phyloP scores from a whole-genome alignment of 2,797 vertebrate genomes.

The Malurus leucopterus region DNA sequence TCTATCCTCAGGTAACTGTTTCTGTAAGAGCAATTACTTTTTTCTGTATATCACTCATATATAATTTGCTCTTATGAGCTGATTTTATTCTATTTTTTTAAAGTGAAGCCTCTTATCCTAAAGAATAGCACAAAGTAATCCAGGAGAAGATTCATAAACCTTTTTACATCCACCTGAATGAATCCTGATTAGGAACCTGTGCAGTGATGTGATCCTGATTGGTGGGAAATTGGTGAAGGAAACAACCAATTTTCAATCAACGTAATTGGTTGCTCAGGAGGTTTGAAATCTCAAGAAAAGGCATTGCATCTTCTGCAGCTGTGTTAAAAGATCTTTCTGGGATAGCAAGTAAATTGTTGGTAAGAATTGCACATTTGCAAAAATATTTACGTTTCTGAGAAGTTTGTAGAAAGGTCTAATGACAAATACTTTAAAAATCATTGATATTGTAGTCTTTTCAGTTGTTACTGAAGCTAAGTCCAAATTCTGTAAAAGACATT shows the following conservation, averaged over 20 bases:
- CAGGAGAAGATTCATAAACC: neutral
- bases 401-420: neutral
- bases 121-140: neutral
- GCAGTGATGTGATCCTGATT: neutral
- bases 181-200: conserved; percentile 13
- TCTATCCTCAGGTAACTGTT: neutral
- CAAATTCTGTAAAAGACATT: neutral
- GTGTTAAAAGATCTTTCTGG: neutral
- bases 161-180: neutral
- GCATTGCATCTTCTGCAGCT: neutral
- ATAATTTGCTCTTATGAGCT: neutral
- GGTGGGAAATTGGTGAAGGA: conserved; percentile 32
- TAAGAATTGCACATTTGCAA: neutral
- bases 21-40: neutral
- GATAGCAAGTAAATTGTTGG: neutral
- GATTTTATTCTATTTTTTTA: neutral
- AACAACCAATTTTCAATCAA: conserved; percentile 47
- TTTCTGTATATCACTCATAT: neutral
- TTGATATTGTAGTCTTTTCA: neutral
- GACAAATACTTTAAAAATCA: neutral
- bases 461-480: neutral
- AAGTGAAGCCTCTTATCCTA: neutral
- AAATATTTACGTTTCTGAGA: neutral
- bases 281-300: conserved; percentile 1
- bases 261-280: neutral